These are phyloP conservation scores for Drosophila pseudotakahashii DNA, from an alignment of 2,888 invertebrate genomes.

Conservation along the genomic window DNA sequence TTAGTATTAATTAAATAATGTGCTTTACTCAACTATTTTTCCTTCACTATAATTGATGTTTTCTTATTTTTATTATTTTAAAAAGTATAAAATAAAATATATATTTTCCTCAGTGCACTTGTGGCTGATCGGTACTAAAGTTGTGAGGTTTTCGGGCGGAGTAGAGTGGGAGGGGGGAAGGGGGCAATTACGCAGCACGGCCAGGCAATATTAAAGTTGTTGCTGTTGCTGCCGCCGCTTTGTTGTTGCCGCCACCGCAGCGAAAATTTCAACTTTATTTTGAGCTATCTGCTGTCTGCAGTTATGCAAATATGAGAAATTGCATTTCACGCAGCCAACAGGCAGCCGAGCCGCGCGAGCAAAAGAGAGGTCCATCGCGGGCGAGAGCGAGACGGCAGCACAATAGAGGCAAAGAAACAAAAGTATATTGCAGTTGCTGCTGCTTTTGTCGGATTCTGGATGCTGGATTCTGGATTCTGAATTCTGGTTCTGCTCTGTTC, in stretches of 20 bases:
- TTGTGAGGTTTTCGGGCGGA: neutral
- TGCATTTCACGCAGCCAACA: constrained; percentile 72
- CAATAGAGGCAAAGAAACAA: constrained; percentile 72
- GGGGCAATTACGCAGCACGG: constrained; percentile 69
- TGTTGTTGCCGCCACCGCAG: constrained; percentile 51
- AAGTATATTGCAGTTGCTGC: constrained; percentile 66
- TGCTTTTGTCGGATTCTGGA: constrained; percentile 15
- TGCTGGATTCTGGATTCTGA: constrained; percentile 1
- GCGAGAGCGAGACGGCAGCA: constrained; percentile 45
- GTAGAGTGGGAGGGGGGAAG: constrained; percentile 17
- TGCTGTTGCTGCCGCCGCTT: constrained; percentile 48
- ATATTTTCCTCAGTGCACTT: constrained; percentile 11
- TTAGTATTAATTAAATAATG: too few species aligned
- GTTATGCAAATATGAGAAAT: constrained; percentile 79
- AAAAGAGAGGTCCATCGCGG: neutral
- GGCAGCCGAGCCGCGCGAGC: constrained; percentile 5
- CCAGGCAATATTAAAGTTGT: constrained; percentile 73
- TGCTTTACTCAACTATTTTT: too few species aligned
- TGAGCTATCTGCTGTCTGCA: constrained; percentile 79
- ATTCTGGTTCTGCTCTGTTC: constrained; percentile 4
- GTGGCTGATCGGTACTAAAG: constrained; percentile 33
- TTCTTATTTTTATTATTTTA: too few species aligned
- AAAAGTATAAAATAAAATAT: neutral
- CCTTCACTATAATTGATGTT: too few species aligned
- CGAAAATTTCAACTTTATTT: constrained; percentile 76